phyloP scores from a whole-genome alignment of 2,888 invertebrate species.

The Atethmia centrago region DNA sequence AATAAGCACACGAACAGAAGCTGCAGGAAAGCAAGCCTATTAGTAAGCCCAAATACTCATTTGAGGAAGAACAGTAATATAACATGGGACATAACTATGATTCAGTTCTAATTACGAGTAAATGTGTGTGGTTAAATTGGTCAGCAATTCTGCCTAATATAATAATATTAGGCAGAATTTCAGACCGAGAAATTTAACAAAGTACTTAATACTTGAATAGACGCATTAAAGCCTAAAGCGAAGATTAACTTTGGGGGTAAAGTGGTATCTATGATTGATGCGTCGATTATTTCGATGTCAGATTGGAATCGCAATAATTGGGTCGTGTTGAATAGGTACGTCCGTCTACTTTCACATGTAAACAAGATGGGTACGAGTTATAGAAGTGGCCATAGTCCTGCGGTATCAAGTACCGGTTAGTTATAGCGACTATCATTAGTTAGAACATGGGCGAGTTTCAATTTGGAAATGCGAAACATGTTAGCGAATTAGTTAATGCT shows the following conservation, averaged over 20 bases:
- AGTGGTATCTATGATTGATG: conserved; percentile 58
- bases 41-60: conserved; percentile 2
- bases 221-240: conserved; percentile 29
- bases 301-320: conserved; percentile 63
- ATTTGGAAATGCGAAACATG: conserved; percentile 48
- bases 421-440: conserved; percentile 47
- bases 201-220: conserved; percentile 23
- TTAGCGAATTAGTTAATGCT: conserved; percentile 42
- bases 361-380: conserved; percentile 46
- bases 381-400: conserved; percentile 52
- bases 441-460: conserved; percentile 47
- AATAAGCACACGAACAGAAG: conserved; percentile 18
- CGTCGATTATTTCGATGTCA: conserved; percentile 41
- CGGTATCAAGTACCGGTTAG: conserved; percentile 56
- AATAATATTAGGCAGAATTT: conserved; percentile 2
- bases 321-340: conserved; percentile 47
- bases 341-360: conserved; percentile 61
- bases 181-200: conserved; percentile 7
- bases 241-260: conserved; percentile 49
- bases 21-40: conserved; percentile 2
- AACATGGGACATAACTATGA: conserved; percentile 19
- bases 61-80: conserved; percentile 6
- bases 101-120: conserved; percentile 29
- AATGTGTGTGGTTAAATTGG: conserved; percentile 5
- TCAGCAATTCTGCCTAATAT: background rate